Conservation (phyloP, 1,140 invertebrate species). For the Reticulitermes speratus region DNA sequence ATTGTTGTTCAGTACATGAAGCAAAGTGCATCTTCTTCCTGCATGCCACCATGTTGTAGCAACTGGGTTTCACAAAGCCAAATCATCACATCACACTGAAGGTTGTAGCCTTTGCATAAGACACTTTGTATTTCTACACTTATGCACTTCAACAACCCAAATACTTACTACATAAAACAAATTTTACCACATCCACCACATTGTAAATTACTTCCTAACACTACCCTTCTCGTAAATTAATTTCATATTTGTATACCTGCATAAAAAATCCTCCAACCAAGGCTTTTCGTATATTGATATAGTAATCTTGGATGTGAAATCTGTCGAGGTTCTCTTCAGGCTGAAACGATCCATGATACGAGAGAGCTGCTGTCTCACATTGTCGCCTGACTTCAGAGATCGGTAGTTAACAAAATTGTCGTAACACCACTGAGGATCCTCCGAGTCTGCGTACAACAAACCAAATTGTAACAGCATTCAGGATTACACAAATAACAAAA, state of each 20-base stretch:
- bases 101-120: no score
- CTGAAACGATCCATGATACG: slow-evolving; percentile 92
- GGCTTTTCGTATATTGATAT: slow-evolving; percentile 97
- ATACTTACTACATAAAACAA: no score
- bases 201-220: no score
- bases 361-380: slow-evolving; percentile 78
- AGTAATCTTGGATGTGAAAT: slow-evolving; percentile 99
- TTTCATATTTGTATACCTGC: slow-evolving; percentile 71
- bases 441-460: slow-evolving; percentile 55
- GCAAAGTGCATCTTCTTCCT: no score
- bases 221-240: not conserved
- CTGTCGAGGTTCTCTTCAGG: slow-evolving; percentile 92
- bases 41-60: no score
- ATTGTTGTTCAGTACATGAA: no score
- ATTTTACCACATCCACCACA: no score
- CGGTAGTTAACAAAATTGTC: slow-evolving; percentile 99
- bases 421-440: slow-evolving; percentile 98
- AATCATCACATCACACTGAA: no score
- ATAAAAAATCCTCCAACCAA: slow-evolving; percentile 98
- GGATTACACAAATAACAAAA: not conserved
- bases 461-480: not conserved
- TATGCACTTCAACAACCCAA: no score
- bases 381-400: slow-evolving; percentile 91
- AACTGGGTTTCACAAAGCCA: no score
- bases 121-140: no score